Conservation (phyloP, 2,888 invertebrate species). For the Ferrisia virgata region DNA sequence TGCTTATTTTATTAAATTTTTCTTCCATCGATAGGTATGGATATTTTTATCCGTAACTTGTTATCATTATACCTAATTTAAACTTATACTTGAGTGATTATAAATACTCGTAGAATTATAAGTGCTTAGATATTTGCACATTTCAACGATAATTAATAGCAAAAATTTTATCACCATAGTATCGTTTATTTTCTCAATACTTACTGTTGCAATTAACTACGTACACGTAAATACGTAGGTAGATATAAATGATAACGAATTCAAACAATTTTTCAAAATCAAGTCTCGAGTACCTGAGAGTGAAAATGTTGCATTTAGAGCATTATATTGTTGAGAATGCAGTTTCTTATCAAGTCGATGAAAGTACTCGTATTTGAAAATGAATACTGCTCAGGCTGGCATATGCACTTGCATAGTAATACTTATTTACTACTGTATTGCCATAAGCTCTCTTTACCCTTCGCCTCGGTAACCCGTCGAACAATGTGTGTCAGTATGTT, state of each 20-base stretch:
- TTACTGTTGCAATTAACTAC: not conserved
- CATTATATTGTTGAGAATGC: constrained; percentile 34
- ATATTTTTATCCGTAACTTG: no score
- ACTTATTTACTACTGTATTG: constrained; percentile 23
- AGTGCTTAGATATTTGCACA: no score
- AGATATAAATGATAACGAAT: not conserved
- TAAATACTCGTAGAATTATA: no score
- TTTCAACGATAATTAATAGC: no score
- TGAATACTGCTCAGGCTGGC: constrained; percentile 4
- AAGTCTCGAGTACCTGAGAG: not conserved
- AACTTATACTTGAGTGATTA: no score
- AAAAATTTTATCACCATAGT: not conserved
- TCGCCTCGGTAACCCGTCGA: not conserved
- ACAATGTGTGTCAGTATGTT: constrained; percentile 43
- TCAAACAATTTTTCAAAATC: not conserved
- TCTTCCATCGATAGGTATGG: no score
- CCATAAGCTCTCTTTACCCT: not conserved
- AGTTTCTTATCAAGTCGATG: constrained; percentile 21
- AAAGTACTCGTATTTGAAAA: constrained; percentile 22
- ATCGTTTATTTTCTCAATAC: not conserved
- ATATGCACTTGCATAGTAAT: constrained; percentile 44
- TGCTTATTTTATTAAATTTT: no score
- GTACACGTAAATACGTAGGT: not conserved
- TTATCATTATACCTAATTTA: no score
- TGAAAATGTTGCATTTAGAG: constrained; percentile 15